Percentiles rank a stretch among this genome's conserved stretches.
Conservation (phyloP, 2,888 invertebrate species). For the Orchesella flavescens region DNA sequence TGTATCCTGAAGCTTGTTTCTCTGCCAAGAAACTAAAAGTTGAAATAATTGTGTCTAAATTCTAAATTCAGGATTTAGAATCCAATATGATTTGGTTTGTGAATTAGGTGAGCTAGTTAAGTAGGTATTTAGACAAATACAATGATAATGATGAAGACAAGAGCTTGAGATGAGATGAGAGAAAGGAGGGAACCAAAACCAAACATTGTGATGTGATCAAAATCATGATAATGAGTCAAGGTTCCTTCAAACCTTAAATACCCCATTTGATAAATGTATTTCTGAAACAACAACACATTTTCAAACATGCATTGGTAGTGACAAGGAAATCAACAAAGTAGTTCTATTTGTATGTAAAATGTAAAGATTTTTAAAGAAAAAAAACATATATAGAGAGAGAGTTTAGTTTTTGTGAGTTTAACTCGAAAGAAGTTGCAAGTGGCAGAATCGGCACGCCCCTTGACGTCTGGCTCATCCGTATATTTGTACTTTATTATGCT, state of each 20-base stretch:
- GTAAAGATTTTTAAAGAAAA: no score
- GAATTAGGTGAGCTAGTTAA: slow-evolving; percentile 21
- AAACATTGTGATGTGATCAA: slow-evolving; percentile 44
- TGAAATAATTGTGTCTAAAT: no score
- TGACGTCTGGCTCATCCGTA: slow-evolving; percentile 40
- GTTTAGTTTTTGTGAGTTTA: slow-evolving; percentile 18
- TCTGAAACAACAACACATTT: background rate
- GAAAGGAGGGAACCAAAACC: background rate
- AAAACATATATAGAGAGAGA: no score
- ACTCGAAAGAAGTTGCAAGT: slow-evolving; percentile 1
- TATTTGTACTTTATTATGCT: slow-evolving; percentile 34
- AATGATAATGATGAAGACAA: slow-evolving; percentile 25
- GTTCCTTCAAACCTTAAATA: slow-evolving; percentile 21
- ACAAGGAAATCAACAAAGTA: slow-evolving; percentile 24
- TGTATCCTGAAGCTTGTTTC: background rate
- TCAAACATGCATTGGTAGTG: slow-evolving; percentile 7
- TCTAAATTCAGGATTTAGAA: no score
- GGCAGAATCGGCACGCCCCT: slow-evolving; percentile 42
- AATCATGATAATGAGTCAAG: slow-evolving; percentile 41
- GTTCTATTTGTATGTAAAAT: background rate
- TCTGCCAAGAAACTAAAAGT: slow-evolving; percentile 18
- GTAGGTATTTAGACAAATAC: background rate
- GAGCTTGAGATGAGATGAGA: background rate
- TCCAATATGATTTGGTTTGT: background rate
- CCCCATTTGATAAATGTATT: slow-evolving; percentile 5